These are phyloP conservation scores for Thelaira solivaga DNA, from an alignment of 2,888 invertebrate genomes.

Conservation along the genomic window DNA sequence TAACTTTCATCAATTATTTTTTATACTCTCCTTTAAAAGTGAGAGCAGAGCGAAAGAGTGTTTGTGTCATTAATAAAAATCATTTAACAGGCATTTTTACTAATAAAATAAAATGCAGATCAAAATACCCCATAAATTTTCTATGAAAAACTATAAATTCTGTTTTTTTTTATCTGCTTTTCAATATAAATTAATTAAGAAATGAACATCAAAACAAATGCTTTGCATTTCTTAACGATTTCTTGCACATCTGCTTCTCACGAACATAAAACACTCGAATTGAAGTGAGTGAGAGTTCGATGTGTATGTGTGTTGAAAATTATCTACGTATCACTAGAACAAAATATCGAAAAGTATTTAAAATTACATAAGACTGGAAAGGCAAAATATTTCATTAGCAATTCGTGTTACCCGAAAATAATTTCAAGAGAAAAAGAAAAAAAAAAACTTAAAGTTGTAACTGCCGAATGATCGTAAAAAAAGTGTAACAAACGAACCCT, in stretches of 20 bases:
- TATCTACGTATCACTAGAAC: constrained; percentile 36
- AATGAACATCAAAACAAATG: constrained; percentile 46
- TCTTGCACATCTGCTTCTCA: constrained; percentile 58
- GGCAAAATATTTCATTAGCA: constrained; percentile 46
- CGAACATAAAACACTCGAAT: constrained; percentile 31
- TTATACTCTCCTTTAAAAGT: too few relatives aligned
- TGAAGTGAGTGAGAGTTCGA: background rate
- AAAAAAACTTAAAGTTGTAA: constrained; percentile 15
- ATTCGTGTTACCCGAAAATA: constrained; percentile 11
- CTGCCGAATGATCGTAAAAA: background rate
- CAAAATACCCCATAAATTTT: constrained; percentile 59
- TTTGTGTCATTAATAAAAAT: too few relatives aligned
- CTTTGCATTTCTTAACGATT: constrained; percentile 49
- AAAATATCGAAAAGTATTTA: constrained; percentile 57
- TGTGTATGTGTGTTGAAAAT: constrained; percentile 12
- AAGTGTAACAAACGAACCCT: constrained; percentile 12
- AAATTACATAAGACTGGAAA: constrained; percentile 2
- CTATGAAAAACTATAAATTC: constrained; percentile 41
- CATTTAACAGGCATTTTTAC: constrained; percentile 49
- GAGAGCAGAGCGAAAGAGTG: too few relatives aligned
- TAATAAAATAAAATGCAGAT: constrained; percentile 44
- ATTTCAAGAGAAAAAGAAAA: constrained; percentile 16
- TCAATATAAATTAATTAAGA: constrained; percentile 50
- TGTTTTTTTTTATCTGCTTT: too few relatives aligned
- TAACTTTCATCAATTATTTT: too few relatives aligned